Evolutionary conservation across 2,888 invertebrate species (phyloP), one percentile per base, ranked within the genome.

Genomic region (Alentia gelatinosa): DNA sequence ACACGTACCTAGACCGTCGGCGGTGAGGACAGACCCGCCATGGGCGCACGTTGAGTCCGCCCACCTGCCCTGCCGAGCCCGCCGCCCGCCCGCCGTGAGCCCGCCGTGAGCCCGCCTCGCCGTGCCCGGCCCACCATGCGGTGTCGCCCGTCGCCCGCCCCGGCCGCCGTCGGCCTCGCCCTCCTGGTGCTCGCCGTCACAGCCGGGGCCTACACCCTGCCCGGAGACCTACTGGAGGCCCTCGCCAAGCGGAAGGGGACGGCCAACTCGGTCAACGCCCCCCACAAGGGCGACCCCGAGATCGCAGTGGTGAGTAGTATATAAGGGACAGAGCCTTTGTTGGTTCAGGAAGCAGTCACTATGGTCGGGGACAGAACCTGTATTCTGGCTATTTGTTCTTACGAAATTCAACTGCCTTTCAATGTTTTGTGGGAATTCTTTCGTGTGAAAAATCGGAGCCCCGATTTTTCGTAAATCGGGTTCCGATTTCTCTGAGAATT

Each of bases 231-330:
- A 4, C 37, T 79, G 39, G 37, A 79, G 79, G 79, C 35, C 35
- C 4, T 39, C 23, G 39, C 37, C 79, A 79, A 79, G n/a, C 79
- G 79, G 4, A 39, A 35, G 39, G 79, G 37, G 35, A 19, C 19
- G 5, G 39, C 19, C 4, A 74, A 33, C 33, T 4, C 12, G 0
- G 15, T 23, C 23, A 4, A 0, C 5, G 35, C 79, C 3, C 79
- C 79, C 15, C 79, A 79, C 37, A 79, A 39, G 15, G 79, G 39
- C 37, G 79, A 79, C 79, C 79, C 79, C 35, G 79, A 79, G 79
- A 79, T 79, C n/a, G 79, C 79, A 3, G 79, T 79, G 79, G 79
- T 79, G 79, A 79, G 79, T 68, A 30, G 68, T 19, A n/a, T n/a
- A n/a, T n/a, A n/a, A n/a, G n/a, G n/a, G n/a, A n/a, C n/a, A n/a